Evolutionary conservation across 2,888 invertebrate species (phyloP), one percentile per base, ranked within the genome.

Genomic region (Copidosoma aretas): DNA sequence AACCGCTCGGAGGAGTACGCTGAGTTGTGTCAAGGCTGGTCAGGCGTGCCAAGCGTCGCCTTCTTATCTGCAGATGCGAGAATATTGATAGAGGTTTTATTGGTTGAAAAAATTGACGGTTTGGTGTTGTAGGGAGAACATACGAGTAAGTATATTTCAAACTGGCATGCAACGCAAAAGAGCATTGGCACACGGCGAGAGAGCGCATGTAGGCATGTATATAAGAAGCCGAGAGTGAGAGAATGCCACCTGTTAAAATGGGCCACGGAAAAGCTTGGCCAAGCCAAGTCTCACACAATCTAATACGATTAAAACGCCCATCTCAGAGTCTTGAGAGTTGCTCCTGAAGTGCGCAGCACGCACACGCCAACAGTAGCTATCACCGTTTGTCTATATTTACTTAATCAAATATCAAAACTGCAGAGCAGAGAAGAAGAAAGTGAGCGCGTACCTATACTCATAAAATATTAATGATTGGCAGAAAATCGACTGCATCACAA

Each of bases 41-140:
- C 73, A 93, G 85, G 70, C 92, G 89, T 67, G 91, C 93, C 79
- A 93, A 85, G 73, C 93, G 89, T 78, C 92, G 87, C 82, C 90
- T 88, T 76, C 93, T 88, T 84, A 93, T 92, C 93, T 93, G 83
- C 71, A 72, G 73, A 75, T 14, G 43, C 39, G 60, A 24, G 39
- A 53, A 24, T 25, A 5, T 32, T 32, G 32, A 5, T 32, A 5
- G 8, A 32, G 32, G 32, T 32, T 32, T 32, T 8, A 32, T 32
- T 32, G 32, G 32, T 32, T 8, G 32, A 32, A 32, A 32, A 32
- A 32, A 32, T 32, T 5, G 32, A 32, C 8, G 32, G 32, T 8
- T 32, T 32, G 3, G 19, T 32, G n/a, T n/a, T n/a, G n/a, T n/a
- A n/a, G n/a, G n/a, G 10, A 46, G 17, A 25, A 19, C 19, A 59